Evolutionary conservation across 2,888 invertebrate genomes (phyloP), one percentile per base, ranked within the genome.

Genomic region (Troides helena): DNA sequence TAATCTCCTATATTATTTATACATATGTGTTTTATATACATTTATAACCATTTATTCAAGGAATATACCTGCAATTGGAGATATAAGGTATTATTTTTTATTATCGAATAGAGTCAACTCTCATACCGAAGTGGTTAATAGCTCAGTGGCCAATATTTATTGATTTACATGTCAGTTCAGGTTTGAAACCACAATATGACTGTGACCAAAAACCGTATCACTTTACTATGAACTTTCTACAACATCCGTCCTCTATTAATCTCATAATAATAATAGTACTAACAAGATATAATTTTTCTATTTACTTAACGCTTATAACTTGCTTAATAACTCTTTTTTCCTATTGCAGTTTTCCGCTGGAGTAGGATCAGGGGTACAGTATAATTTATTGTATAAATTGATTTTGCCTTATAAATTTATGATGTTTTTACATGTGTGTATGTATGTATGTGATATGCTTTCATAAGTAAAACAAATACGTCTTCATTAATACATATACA

Each of bases 331-430:
- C 62, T 53, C 10, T 30, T 30, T 69, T 73, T 80, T 78, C 76
- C 74, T 74, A 78, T 89, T 87, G 67, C 90, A 91, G 91, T 85
- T 78, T 72, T 76, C 86, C 69, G 77, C 84, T 79, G 88, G 80
- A 80, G 83, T 78, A 74, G 89, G 80, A 81, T 77, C 83, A 74
- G 87, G 80, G 89, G 88, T 88, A 88, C 78, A 85, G 87, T 87
- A 91, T 86, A 84, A 86, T 84, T 86, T 84, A 87, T 85, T 59
- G 21, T 39, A 64, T 58, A 39, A 56, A 85, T 88, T 72, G 75
- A 81, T 30, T 46, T 18, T 68, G 59, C 12, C 25, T 25, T 30
- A 10, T 7, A n/a, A 53, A 50, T 50, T 50, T 50, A 6, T 50
- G 18, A 18, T 46, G 18, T 53, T 18, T 53, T 53, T 53, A 7